Base-by-base conservation (phyloP, 2,797 vertebrate genomes). In the Argyrosomus regius region DNA sequence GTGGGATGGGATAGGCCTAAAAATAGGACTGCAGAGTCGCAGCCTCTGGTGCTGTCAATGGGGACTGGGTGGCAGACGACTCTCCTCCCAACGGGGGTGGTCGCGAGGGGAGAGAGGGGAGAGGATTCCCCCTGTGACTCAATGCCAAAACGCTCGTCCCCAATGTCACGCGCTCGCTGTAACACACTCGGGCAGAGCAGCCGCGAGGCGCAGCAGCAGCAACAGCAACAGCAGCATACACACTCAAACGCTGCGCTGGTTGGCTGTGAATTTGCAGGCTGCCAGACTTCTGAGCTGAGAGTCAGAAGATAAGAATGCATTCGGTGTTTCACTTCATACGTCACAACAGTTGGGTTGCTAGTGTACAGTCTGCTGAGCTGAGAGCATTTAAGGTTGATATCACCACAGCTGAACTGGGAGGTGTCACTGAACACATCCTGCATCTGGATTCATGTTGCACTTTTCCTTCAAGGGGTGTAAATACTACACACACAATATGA, bases 121-220 rank as follows among this genome's bases (percentile, higher is more conserved):
- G 61, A 86, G 83, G 91, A 89, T 85, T 89, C 88, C 92, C 90
- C 80, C 74, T 46, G 83, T 89, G 90, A 93, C 83, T 92, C 78
- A 46, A 80, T 79, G 89, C 86, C 83, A 87, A 90, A 89, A 81
- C 59, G 58, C 82, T 88, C 71, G 39, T 76, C 75, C 72, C 85
- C 88, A 84, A 86, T 89, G 90, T 88, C 89, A 88, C 26, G 68
- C 35, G 10, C 67, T 84, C 7, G 17, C 78, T 46, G 78, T 83
- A 81, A 85, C 89, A 85, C 78, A 63, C 71, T 41, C 10, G 43
- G 68, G 83, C 77, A 45, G 77, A 80, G 77, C 41, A 20, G 78
- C 86, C 56, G 58, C 28, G 11, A 75, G 86, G 72, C 54, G 18
- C 56, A 20, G 79, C 78, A 18, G 61, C 67, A 83, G 7, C 28